These are phyloP conservation scores for Cirrhinus molitorella DNA, from an alignment of 2,797 vertebrate species.

Conservation along the genomic window DNA sequence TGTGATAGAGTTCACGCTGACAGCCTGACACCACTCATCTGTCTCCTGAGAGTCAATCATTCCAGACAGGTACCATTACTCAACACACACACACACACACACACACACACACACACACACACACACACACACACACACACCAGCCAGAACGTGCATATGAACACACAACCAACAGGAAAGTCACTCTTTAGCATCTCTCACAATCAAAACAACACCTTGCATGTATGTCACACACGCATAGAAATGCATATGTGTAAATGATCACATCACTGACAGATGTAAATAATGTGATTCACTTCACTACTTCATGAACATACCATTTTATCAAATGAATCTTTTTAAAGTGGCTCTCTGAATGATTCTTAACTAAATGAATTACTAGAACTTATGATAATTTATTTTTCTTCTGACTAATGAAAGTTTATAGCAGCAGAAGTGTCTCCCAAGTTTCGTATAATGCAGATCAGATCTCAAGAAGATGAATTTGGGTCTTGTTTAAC, in stretches of 20 bases:
- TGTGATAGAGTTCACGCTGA: slow-evolving; percentile 63
- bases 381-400: not conserved
- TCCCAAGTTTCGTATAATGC: not conserved
- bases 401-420: not conserved
- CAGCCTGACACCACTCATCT: slow-evolving; percentile 64
- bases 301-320: not conserved
- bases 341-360: not conserved
- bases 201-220: slow-evolving; percentile 48
- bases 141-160: slow-evolving; percentile 23
- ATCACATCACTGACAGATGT: not conserved
- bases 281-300: not conserved
- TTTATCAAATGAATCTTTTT: not conserved
- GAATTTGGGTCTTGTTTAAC: not conserved
- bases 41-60: slow-evolving; percentile 65
- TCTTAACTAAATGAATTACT: not conserved
- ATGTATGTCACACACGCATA: slow-evolving; percentile 5
- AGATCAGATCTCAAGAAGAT: not conserved
- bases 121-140: slow-evolving; percentile 54
- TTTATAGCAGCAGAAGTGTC: not conserved
- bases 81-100: slow-evolving; percentile 54
- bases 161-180: slow-evolving; percentile 30
- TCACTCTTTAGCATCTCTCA: slow-evolving; percentile 39
- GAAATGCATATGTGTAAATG: slow-evolving; percentile 31
- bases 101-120: too few species aligned
- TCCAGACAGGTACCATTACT: slow-evolving; percentile 60